These are phyloP conservation scores for Misgurnus anguillicaudatus DNA, from an alignment of 2,113 vertebrate species.

Conservation along the genomic window DNA sequence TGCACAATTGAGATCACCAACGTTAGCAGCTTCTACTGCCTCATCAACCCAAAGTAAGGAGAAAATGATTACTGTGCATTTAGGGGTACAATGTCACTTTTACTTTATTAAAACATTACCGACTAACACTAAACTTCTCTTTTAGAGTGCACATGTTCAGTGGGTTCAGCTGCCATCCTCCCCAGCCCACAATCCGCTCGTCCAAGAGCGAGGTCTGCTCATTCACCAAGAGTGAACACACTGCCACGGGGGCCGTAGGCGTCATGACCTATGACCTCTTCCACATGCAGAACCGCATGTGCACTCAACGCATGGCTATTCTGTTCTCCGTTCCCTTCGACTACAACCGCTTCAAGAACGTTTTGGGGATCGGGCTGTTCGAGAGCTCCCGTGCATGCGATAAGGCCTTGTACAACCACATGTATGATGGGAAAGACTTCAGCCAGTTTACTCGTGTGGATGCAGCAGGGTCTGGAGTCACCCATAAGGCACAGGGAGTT, in stretches of 20 bases:
- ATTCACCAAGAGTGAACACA: slow-evolving; percentile 72
- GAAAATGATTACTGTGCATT: background rate
- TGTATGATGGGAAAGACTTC: slow-evolving; percentile 69
- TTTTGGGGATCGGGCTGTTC: slow-evolving; percentile 64
- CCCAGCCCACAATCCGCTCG: slow-evolving; percentile 65
- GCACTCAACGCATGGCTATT: slow-evolving; percentile 63
- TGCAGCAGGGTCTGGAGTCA: slow-evolving; percentile 55
- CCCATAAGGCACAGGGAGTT: background rate
- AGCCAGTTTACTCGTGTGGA: slow-evolving; percentile 56
- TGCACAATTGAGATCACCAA: slow-evolving; percentile 72
- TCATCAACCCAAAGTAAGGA: slow-evolving; percentile 74
- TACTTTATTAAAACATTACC: background rate
- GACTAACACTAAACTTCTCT: background rate
- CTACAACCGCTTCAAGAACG: slow-evolving; percentile 67
- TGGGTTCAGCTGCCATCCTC: slow-evolving; percentile 68
- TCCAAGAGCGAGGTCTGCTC: slow-evolving; percentile 66
- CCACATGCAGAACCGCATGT: slow-evolving; percentile 59
- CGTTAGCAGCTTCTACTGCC: slow-evolving; percentile 61
- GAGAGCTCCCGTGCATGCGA: slow-evolving; percentile 59
- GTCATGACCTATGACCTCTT: slow-evolving; percentile 74
- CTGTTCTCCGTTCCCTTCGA: slow-evolving; percentile 75
- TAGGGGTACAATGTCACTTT: background rate
- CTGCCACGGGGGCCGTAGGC: slow-evolving; percentile 65
- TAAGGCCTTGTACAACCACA: slow-evolving; percentile 63
- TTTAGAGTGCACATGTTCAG: slow-evolving; percentile 71